Evolutionary conservation across 1,140 invertebrate species (phyloP).

Genomic region (Liolophura sinensis): DNA sequence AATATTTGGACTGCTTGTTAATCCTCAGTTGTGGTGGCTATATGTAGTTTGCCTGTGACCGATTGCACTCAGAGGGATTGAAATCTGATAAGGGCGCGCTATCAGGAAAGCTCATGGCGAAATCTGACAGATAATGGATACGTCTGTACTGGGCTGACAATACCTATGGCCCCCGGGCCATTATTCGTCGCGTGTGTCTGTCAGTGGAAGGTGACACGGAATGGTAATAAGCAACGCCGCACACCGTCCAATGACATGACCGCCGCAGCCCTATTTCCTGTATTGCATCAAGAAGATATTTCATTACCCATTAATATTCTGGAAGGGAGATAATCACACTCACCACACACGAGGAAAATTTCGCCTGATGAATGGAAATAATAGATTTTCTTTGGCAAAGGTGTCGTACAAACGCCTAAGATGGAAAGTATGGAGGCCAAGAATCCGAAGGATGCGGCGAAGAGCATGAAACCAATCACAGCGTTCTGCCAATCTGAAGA

Average conservation of each 20-base stretch:
- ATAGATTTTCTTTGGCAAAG: constrained; percentile 55
- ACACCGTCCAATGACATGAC: no score
- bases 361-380: constrained; percentile 58
- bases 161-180: not conserved
- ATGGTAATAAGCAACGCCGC: no score
- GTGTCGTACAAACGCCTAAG: constrained; percentile 49
- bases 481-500: constrained; percentile 55
- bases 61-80: no score
- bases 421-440: constrained; percentile 50
- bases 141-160: not conserved
- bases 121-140: not conserved
- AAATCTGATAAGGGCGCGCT: not conserved
- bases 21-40: no score
- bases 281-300: no score
- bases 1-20: no score
- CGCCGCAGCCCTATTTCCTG: no score
- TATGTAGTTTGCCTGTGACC: no score
- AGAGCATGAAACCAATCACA: constrained; percentile 55
- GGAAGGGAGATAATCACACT: constrained; percentile 15
- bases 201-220: no score
- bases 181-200: not conserved
- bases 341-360: constrained; percentile 57
- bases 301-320: no score
- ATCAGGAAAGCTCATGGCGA: not conserved
- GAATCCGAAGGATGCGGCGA: constrained; percentile 48